Evolutionary conservation across 2,113 vertebrate species (phyloP).

Genomic region (Alligator mississippiensis): DNA sequence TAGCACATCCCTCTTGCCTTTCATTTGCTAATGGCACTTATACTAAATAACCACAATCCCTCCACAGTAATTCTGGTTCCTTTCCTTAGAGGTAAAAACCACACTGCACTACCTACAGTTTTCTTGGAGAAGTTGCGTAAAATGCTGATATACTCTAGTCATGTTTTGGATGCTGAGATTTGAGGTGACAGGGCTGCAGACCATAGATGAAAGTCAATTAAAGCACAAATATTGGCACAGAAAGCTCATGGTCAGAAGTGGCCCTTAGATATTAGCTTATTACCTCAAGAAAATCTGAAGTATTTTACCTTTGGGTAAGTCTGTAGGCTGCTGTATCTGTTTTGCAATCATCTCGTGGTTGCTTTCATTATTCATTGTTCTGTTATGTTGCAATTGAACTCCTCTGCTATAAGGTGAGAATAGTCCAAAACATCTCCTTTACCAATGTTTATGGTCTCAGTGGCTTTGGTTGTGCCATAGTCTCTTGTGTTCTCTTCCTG

Average conservation of each 20-base stretch:
- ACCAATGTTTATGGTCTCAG: too few species aligned
- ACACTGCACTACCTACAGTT: not conserved
- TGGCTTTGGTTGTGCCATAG: too few species aligned
- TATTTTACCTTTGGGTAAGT: not conserved
- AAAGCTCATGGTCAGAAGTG: not conserved
- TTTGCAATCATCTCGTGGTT: not conserved
- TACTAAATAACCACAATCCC: not conserved
- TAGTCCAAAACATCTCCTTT: too few species aligned
- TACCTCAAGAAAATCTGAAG: not conserved
- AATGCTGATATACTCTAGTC: not conserved
- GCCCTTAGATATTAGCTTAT: not conserved
- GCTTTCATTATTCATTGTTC: not conserved
- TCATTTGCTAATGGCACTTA: not conserved
- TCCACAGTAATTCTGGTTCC: not conserved
- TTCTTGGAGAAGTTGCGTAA: not conserved
- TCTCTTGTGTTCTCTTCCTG: too few species aligned
- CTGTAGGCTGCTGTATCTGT: not conserved
- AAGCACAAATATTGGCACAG: not conserved
- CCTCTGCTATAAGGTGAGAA: not conserved
- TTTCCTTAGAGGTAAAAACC: not conserved
- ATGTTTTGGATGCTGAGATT: not conserved
- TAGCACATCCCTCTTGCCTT: too few species aligned
- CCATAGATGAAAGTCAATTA: not conserved
- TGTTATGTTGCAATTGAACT: not conserved
- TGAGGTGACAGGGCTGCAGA: not conserved